phyloP scores from a whole-genome alignment of 2,888 invertebrate species.

The Coenonympha arcania region DNA sequence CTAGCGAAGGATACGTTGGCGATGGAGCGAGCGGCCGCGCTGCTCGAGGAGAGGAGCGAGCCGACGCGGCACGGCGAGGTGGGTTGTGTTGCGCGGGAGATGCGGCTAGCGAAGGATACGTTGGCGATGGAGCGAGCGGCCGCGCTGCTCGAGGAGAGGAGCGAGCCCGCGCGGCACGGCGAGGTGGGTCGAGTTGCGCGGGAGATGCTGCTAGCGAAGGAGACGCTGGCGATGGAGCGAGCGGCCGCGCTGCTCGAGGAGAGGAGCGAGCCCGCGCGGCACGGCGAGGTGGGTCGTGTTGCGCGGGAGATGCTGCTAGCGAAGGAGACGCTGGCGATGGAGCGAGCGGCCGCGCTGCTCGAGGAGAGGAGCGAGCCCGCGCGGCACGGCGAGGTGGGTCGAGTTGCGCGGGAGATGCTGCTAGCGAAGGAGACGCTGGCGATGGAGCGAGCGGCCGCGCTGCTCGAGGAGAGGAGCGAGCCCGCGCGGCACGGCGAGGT shows the following conservation, averaged over 20 bases:
- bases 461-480: conserved; percentile 15
- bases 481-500: conserved; percentile 8
- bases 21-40: too few relatives aligned
- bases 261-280: conserved; percentile 7
- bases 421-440: background rate
- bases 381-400: conserved; percentile 3
- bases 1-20: too few relatives aligned
- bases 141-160: conserved; percentile 21
- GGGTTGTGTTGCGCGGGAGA: too few relatives aligned
- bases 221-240: too few relatives aligned
- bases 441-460: too few relatives aligned
- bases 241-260: too few relatives aligned
- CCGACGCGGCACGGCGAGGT: too few relatives aligned
- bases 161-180: conserved; percentile 3
- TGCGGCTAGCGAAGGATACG: conserved; percentile 40
- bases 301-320: conserved; percentile 19
- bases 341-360: conserved; percentile 28
- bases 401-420: too few relatives aligned
- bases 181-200: background rate
- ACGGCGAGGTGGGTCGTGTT: background rate
- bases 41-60: too few relatives aligned
- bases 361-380: conserved; percentile 14
- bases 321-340: conserved; percentile 37
- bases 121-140: conserved; percentile 32
- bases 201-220: background rate